Base-by-base conservation (phyloP, 2,113 vertebrate genomes). In the Callorhinus ursinus region DNA sequence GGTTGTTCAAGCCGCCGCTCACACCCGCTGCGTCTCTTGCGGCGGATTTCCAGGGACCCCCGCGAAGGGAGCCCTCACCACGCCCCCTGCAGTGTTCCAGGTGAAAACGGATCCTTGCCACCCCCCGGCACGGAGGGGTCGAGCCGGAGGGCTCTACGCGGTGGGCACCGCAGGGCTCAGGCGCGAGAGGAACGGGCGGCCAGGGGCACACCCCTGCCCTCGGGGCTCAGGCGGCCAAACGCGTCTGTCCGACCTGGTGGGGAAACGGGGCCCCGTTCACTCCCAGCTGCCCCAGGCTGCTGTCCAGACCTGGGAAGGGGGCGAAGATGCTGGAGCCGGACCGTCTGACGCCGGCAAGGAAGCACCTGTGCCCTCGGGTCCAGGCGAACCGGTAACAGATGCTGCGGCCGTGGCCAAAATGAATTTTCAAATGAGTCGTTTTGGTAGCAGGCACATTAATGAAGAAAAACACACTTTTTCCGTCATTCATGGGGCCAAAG, bases 351-450 rank as follows among this genome's bases (percentile, higher is more conserved):
- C 97, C 96, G 61, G 76, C 83, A 86, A 67, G 96, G 84, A 88
- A 96, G 90, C 72, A 2, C 88, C 94, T 97, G 94, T 95, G 97
- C 98, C 98, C 98, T 69, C 88, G 92, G 98, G 97, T 95, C 92
- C 96, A 97, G 98, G 98, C 97, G 95, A 95, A 97, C 95, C 4
- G 89, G 88, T 57, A 98, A 96, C 98, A 98, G 98, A 96, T 97
- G 98, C 96, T 97, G 26, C 71, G 67, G 77, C 97, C 98, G 81
- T 57, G 71, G 97, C 97, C 98, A 95, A 59, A 94, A 93, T 65
- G 98, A 93, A 97, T 98, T 97, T 98, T 97, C 98, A 97, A 98
- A 96, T 95, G 97, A 98, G 97, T 93, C 95, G 65, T 97, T 92
- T 96, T 90, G 96, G 97, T 95, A 96, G 97, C 90, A 97, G 95